A percentile compares a stretch with the other conserved stretches of the same genome.
Conservation (phyloP, 2,888 invertebrate species). For the Fissipunctia ypsillon region DNA sequence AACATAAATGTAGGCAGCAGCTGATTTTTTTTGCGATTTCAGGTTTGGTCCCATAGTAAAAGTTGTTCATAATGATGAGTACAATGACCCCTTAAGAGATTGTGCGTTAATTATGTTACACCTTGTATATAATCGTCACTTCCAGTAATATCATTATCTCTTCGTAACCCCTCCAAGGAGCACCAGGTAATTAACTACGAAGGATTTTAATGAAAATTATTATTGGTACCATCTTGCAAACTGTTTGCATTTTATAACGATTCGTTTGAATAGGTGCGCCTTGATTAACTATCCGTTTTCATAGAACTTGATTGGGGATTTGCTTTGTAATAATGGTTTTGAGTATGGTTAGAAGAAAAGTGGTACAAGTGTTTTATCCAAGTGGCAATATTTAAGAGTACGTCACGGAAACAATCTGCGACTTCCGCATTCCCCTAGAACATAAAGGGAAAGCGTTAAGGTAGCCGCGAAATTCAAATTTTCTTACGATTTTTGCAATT, state of each 20-base stretch:
- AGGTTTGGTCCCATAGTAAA: too few species aligned
- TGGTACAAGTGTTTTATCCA: not conserved
- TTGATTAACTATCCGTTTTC: slow-evolving; percentile 40
- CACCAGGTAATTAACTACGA: slow-evolving; percentile 74
- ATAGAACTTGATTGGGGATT: slow-evolving; percentile 52
- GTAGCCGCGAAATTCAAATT: too few species aligned
- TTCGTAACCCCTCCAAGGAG: slow-evolving; percentile 33
- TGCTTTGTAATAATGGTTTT: slow-evolving; percentile 25
- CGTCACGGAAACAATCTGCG: too few species aligned
- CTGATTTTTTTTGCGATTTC: too few species aligned
- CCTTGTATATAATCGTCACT: slow-evolving; percentile 21
- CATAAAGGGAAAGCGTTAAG: too few species aligned
- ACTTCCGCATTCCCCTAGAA: too few species aligned
- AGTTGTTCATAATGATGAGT: too few species aligned
- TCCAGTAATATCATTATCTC: slow-evolving; percentile 52
- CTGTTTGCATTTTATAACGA: slow-evolving; percentile 63
- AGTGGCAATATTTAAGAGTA: too few species aligned
- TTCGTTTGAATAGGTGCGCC: slow-evolving; percentile 26
- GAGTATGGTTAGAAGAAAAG: not conserved
- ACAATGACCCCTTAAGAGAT: too few species aligned
- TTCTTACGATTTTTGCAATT: too few species aligned
- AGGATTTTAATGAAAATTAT: slow-evolving; percentile 77
- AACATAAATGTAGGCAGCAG: too few species aligned
- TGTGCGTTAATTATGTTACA: too few species aligned
- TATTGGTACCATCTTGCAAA: slow-evolving; percentile 65